Base-by-base conservation (phyloP, 2,888 invertebrate genomes). In the Clostera curtula region DNA sequence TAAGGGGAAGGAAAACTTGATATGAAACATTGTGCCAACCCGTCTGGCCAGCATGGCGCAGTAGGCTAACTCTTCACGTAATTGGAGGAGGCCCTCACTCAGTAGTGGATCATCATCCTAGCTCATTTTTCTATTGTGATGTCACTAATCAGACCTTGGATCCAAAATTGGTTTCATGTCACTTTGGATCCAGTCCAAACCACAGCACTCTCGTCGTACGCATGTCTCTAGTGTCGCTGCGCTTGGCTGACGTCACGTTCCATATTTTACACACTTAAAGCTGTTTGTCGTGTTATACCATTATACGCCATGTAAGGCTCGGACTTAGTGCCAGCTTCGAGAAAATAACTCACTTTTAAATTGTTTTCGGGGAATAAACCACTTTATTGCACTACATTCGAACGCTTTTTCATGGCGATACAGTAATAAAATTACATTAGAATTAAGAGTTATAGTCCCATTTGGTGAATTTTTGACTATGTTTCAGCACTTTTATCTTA, bases 231-330 rank as follows among this genome's bases (percentile, higher is more conserved):
- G 64, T 57, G 65, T 63, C 54, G 67, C 61, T 58, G 55, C 70
- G 70, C 70, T 73, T 68, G 70, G 73, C 66, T 75, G 73, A 73
- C 74, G 72, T 71, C 72, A 73, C 57, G 49, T 59, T 56, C 76
- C 75, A 80, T 83, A 82, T 73, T 79, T 83, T 74, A 82, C 71
- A 76, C 76, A 77, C 76, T 82, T 82, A 80, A 79, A 82, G 77
- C 80, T 82, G 80, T 80, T 82, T 82, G 83, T 80, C 79, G 79
- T 76, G 79, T 82, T 76, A 76, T 76, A 80, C 80, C 71, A 83
- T 82, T 83, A 82, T 82, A 76, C 74, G 75, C 63, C 71, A 71
- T 79, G 80, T 82, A 80, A 74, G 69, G 67, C 72, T 54, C 49
- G 55, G 72, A 82, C 77, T 82, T 82, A 79, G 67, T 73, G 75